Evolutionary conservation across 2,888 invertebrate genomes (phyloP), one percentile per base, ranked within the genome.

Genomic region (Nebria salina): DNA sequence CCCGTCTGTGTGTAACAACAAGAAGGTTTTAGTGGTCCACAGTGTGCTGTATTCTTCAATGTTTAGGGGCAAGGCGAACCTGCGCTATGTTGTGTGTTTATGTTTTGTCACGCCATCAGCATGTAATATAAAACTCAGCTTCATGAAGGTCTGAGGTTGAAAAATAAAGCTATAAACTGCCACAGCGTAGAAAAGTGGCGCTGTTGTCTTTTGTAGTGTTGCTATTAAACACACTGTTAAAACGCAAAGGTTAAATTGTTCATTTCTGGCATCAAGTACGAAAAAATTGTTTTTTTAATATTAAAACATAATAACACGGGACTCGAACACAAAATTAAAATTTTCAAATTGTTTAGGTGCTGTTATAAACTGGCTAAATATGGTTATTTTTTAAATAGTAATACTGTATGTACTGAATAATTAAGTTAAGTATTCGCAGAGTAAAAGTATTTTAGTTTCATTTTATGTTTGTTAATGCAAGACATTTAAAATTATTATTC

Each of bases 131-230:
- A 54, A 54, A 54, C 54, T 54, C 54, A 54, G 13, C 8, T 54
- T 54, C 54, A 54, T 13, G 54, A 54, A 54, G 54, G 54, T 54
- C 54, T 54, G 54, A 54, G 54, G 54, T 54, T 54, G 54, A 54
- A 54, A 54, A 54, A 54, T 54, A 54, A 54, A 54, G 54, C 54
- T 54, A 54, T 54, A 54, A 54, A 54, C 54, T 54, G 54, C 54
- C 54, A 8, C 54, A 5, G 13, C 8, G 54, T 13, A 54, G 6
- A 54, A 54, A 54, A 54, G 54, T 54, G 54, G 54, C 54, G 54
- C 54, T 54, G 54, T 54, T 54, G 54, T 54, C 54, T 54, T 54
- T 54, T 54, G 54, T 13, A 54, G 11, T 54, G 54, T 54, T 13
- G 54, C 54, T 13, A 54, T 54, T 54, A 54, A 54, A 54, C 54